Evolutionary conservation across 2,797 vertebrate genomes (phyloP).

Genomic region (Echiichthys vipera): DNA sequence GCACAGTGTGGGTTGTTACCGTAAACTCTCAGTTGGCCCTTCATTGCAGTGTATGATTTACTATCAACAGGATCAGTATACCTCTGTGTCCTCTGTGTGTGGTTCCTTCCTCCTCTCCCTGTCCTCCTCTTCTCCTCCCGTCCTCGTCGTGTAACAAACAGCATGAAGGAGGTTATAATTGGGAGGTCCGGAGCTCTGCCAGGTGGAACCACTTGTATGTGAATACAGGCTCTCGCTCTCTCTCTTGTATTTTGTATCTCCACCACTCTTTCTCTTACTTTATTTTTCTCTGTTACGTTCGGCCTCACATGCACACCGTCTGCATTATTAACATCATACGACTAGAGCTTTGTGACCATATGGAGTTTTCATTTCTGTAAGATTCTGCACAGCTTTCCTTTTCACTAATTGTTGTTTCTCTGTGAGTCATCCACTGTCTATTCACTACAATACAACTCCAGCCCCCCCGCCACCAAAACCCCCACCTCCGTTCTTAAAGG

Average conservation of each 20-base stretch:
- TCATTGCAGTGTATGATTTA: not conserved
- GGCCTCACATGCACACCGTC: not conserved
- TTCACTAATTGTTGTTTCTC: not conserved
- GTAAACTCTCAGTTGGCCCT: not conserved
- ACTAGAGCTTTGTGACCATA: not conserved
- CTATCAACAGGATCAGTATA: slow-evolving; percentile 19
- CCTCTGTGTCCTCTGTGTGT: slow-evolving; percentile 34
- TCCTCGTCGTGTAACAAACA: slow-evolving; percentile 70
- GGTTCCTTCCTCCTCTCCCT: slow-evolving; percentile 68
- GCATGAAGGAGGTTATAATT: slow-evolving; percentile 82
- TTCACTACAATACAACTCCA: slow-evolving; percentile 22
- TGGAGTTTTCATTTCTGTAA: slow-evolving; percentile 13
- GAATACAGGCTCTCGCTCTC: slow-evolving; percentile 69
- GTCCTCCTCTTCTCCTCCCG: slow-evolving; percentile 52
- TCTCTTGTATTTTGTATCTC: slow-evolving; percentile 57
- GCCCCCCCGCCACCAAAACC: slow-evolving; percentile 1
- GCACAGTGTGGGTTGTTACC: too few relatives aligned
- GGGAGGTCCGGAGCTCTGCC: slow-evolving; percentile 82
- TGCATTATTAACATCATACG: not conserved
- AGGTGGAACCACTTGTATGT: slow-evolving; percentile 87
- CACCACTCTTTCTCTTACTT: slow-evolving; percentile 44
- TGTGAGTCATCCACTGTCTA: slow-evolving; percentile 35
- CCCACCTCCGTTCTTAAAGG: slow-evolving; percentile 20
- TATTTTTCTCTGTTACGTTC: slow-evolving; percentile 11
- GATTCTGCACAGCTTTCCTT: slow-evolving; percentile 5